Evolutionary conservation across 2,797 vertebrate species (phyloP), one percentile per base, ranked within the genome.

Genomic region (Sylvia borin): DNA sequence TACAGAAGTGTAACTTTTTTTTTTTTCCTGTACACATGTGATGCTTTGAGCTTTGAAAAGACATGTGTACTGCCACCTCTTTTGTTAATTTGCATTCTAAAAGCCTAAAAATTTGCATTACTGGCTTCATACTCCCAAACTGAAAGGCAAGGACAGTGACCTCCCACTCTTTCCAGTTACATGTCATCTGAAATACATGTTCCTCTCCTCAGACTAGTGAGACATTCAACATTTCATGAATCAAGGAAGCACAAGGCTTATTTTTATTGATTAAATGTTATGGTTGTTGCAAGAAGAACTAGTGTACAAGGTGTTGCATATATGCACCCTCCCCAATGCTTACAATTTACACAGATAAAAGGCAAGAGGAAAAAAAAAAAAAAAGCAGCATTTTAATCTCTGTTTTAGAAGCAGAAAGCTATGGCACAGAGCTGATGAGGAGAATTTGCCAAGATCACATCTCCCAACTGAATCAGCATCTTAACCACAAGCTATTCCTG

Each of bases 11-110:
- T 81, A 78, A 77, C 68, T 61, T 64, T 90, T 66, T 80, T 76
- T 78, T 86, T 83, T 58, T 31, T 25, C 50, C 76, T 86, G 53
- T 68, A 61, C 53, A 16, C 3, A 19, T 51, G n/a, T 80, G 71
- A 85, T 89, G 71, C 60, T 88, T 64, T 92, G 81, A 89, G 95
- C 66, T 93, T 70, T 92, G 92, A 90, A 42, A 90, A 95, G 92
- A 72, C 22, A n/a, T 79, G 85, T 96, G 75, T 90, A 55, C 51
- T 70, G 58, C 67, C 74, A 62, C 42, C 40, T 89, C 60, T 55
- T 38, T 14, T 50, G 53, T 40, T 91, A 60, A 93, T 96, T 91
- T 94, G 76, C 88, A 77, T 85, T 45, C 75, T 55, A 19, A 84
- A 80, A 83, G 65, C 55, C 48, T 34, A 60, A 51, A 81, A 42